Evolutionary conservation across 2,797 vertebrate species (phyloP).

Genomic region (Sebastes elongatus): DNA sequence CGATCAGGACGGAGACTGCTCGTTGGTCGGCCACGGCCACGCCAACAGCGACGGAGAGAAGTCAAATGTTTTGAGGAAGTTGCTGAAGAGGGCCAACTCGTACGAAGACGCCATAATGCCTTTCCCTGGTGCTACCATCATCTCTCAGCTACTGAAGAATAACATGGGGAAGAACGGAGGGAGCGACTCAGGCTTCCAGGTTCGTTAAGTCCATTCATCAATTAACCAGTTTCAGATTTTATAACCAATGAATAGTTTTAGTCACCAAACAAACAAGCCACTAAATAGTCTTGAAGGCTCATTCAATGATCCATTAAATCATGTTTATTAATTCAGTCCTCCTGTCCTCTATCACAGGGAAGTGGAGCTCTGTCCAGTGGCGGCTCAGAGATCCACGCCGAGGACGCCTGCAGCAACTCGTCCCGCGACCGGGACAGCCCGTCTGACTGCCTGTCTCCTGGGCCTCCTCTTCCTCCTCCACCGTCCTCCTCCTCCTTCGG

Average conservation of each 20-base stretch:
- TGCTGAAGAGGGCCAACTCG: slow-evolving; percentile 98
- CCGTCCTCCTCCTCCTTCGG: slow-evolving; percentile 77
- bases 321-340: neutral
- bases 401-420: slow-evolving; percentile 97
- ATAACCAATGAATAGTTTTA: neutral
- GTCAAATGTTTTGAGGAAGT: slow-evolving; percentile 97
- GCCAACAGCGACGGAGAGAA: slow-evolving; percentile 89
- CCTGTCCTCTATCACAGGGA: slow-evolving; percentile 57
- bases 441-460: slow-evolving; percentile 95
- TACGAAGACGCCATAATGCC: slow-evolving; percentile 98
- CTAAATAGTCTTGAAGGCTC: neutral
- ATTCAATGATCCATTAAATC: neutral
- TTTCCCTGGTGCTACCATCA: slow-evolving; percentile 97
- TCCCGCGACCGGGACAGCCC: slow-evolving; percentile 93
- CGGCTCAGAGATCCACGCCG: slow-evolving; percentile 96
- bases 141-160: slow-evolving; percentile 98
- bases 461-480: slow-evolving; percentile 79
- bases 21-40: slow-evolving; percentile 88
- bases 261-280: neutral
- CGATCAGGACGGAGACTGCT: slow-evolving; percentile 95
- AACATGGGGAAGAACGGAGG: slow-evolving; percentile 98
- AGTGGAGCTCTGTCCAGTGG: slow-evolving; percentile 95
- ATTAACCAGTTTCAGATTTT: neutral
- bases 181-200: slow-evolving; percentile 95
- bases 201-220: slow-evolving; percentile 4